Base-by-base conservation (phyloP, 2,888 invertebrate genomes). In the Cephus runcator region DNA sequence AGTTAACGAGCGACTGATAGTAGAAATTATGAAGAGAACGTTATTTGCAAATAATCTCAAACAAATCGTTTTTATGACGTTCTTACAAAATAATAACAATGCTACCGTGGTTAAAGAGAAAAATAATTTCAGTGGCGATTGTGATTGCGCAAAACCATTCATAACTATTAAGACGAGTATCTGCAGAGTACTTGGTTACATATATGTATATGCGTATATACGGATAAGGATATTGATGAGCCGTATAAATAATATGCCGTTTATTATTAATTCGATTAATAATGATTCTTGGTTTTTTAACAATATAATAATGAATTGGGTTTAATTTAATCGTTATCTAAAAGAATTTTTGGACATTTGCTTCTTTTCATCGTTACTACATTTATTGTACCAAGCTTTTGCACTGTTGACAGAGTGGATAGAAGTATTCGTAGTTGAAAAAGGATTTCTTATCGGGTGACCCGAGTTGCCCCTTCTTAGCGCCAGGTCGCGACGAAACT, bases 371-470 rank as follows among this genome's bases (percentile, higher is more conserved):
- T 9, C 23, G 6, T 56, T 56, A 56, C 23, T 23, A 9, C 2
- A 23, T 56, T 23, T 9, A 56, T 56, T 56, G 56, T 56, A 23
- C 56, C 1, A 9, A 56, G 56, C 2, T 23, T 56, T 56, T 56
- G 23, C 56, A 56, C 56, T 23, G 56, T 56, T 56, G 56, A 56
- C 9, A 23, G 23, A 56, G 23, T 9, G 9, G 69, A 75, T 76
- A 79, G 77, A 77, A 79, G 76, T 40, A 79, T 81, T 76, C 78
- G 71, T 78, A 77, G 76, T 78, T 78, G 77, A 71, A 71, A 33
- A 34, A 75, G 69, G 81, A 82, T 82, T 82, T 78, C 77, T 81
- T 82, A 82, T 82, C 82, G 71, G 69, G 76, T 81, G 81, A 82
- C 81, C 82, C 76, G 73, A 69, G 75, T 33, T 75, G 69, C 69